Evolutionary conservation across 1,140 invertebrate genomes (phyloP), one percentile per base, ranked within the genome.

Genomic region (Drosophila tsacasi): DNA sequence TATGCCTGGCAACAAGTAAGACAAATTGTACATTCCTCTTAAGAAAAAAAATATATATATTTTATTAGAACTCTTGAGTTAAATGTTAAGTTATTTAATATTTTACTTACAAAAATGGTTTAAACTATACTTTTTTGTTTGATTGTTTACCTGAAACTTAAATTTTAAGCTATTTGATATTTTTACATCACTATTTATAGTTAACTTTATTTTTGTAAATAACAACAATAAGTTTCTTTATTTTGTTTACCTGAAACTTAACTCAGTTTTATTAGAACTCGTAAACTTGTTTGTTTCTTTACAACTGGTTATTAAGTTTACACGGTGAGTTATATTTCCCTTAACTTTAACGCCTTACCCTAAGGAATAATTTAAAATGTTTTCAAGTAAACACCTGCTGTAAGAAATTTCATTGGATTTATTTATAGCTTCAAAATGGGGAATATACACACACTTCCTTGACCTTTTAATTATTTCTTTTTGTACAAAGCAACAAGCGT

Each of bases 401-500:
- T 55, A 23, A 37, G 21, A 13, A 9, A 23, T 55, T 55, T 37
- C 52, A 55, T 55, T 55, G 52, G 21, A 8, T 37, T 37, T 55
- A 55, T 55, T 55, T 55, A 37, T 55, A 55, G 52, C 52, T 12
- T 9, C 37, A 55, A 23, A 23, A 23, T 15, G 15, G 32, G 32
- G 21, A 35, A 37, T 27, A 30, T n/a, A 49, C 17, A 17, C 52
- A 37, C 32, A 59, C 25, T 59, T 59, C 57, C 57, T 44, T 59
- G 57, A 25, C 54, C 54, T 55, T 59, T 59, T 59, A 44, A 59
- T 59, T 59, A 59, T 59, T 60, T 23, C 25, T 42, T 40, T 13
- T 15, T 32, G 54, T 37, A 23, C 21, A 15, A 66, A 59, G 37
- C 19, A 59, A 32, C 67, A 72, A 65, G 25, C 50, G 32, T 32